Percentiles rank a stretch among this genome's conserved stretches.
These are phyloP conservation scores for Pteronura brasiliensis DNA, from an alignment of 2,113 vertebrate species.

Conservation along the genomic window DNA sequence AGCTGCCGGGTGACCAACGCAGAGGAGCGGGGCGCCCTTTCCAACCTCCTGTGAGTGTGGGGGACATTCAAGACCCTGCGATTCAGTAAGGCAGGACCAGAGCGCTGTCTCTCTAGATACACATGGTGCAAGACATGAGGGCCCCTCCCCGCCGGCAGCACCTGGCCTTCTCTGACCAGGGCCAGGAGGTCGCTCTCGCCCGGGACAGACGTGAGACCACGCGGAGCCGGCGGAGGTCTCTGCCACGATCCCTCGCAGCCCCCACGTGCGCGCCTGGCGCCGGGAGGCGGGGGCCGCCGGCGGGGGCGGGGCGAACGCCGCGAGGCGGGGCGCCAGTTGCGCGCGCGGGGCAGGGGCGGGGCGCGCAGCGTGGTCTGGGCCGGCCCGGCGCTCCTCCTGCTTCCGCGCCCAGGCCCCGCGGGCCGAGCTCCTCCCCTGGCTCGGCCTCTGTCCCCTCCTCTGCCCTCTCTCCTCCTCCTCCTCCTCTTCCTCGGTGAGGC, in stretches of 20 bases:
- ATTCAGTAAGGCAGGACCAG: neutral
- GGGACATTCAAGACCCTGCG: neutral
- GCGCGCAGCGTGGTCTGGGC: neutral
- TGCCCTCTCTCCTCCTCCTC: neutral
- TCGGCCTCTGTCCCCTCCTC: neutral
- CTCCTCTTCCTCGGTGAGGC: slow-evolving; percentile 52
- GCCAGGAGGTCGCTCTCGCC: fast-evolving
- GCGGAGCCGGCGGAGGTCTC: fast-evolving
- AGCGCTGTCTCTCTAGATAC: too few species aligned
- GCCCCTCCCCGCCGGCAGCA: neutral
- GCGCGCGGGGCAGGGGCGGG: neutral
- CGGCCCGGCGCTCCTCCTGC: neutral
- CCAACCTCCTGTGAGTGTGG: neutral
- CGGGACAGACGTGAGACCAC: fast-evolving
- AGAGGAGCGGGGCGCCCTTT: neutral
- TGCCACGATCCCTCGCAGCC: fast-evolving
- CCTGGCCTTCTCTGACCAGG: fast-evolving
- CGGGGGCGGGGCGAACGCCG: neutral
- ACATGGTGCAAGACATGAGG: too few species aligned
- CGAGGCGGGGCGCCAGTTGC: neutral
- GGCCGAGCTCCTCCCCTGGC: slow-evolving; percentile 18
- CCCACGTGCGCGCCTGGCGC: neutral
- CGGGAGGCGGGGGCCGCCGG: too few species aligned
- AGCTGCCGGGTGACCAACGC: neutral
- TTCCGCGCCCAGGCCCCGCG: neutral